Conservation (phyloP, 1,140 invertebrate species). For the Papilio polyxenes region DNA sequence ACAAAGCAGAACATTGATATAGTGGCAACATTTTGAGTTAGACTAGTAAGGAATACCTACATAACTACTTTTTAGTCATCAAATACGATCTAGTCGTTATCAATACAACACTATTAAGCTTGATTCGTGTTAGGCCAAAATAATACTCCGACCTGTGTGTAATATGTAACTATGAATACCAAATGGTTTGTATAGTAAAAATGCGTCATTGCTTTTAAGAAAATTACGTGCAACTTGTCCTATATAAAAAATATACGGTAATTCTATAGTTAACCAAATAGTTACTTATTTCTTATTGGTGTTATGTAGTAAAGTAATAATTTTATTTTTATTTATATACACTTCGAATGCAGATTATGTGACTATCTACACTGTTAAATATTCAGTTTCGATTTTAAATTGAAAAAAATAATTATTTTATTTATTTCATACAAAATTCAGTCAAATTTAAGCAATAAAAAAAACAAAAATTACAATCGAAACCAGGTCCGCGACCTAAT, state of each 20-base stretch:
- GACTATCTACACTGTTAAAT: too few species aligned
- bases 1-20: slow-evolving; percentile 77
- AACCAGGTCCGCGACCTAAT: neutral
- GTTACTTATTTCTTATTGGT: neutral
- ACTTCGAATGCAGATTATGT: neutral
- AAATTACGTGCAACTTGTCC: slow-evolving; percentile 23
- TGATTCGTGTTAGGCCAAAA: slow-evolving; percentile 37
- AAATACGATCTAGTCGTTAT: slow-evolving; percentile 54
- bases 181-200: neutral
- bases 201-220: neutral
- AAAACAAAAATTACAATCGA: neutral
- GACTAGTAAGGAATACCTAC: slow-evolving; percentile 76
- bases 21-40: slow-evolving; percentile 77
- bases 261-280: neutral
- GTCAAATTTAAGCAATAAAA: neutral
- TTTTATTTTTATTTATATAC: neutral
- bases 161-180: slow-evolving; percentile 18
- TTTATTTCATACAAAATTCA: slow-evolving; percentile 1
- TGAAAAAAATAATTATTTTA: neutral
- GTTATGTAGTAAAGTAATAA: neutral
- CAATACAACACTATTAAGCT: slow-evolving; percentile 47
- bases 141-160: slow-evolving; percentile 10
- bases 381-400: neutral
- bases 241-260: neutral
- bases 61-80: slow-evolving; percentile 66